These are phyloP conservation scores for Ochropleura leucogaster DNA, from an alignment of 2,888 invertebrate genomes.

Conservation along the genomic window DNA sequence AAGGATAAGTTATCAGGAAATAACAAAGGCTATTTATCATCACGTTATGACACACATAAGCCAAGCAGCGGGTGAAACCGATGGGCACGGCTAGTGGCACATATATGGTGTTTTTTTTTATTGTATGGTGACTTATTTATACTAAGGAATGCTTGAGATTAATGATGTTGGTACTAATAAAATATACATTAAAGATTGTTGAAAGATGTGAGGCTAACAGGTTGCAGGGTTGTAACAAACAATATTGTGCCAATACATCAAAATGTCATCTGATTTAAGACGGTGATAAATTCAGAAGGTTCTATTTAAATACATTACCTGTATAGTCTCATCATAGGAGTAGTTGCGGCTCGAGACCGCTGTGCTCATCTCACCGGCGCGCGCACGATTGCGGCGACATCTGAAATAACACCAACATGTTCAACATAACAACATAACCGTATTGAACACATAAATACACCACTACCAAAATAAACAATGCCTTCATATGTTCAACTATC, in stretches of 20 bases:
- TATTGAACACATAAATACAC: constrained; percentile 24
- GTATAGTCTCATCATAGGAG: constrained; percentile 88
- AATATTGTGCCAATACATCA: background rate
- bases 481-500: background rate
- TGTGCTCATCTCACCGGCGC: constrained; percentile 85
- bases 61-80: too few relatives aligned
- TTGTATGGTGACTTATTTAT: too few relatives aligned
- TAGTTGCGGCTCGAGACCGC: constrained; percentile 82
- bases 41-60: too few relatives aligned
- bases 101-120: too few relatives aligned
- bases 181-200: too few relatives aligned
- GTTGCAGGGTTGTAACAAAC: too few relatives aligned
- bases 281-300: background rate
- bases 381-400: constrained; percentile 82
- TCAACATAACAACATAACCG: constrained; percentile 26
- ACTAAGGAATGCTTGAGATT: too few relatives aligned
- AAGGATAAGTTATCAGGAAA: too few relatives aligned
- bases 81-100: too few relatives aligned
- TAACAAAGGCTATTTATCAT: too few relatives aligned
- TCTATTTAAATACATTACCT: constrained; percentile 71
- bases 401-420: constrained; percentile 69
- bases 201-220: too few relatives aligned
- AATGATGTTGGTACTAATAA: too few relatives aligned
- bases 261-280: background rate
- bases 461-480: constrained; percentile 46